phyloP scores from a whole-genome alignment of 2,797 vertebrate species.

The Alfaro cultratus region DNA sequence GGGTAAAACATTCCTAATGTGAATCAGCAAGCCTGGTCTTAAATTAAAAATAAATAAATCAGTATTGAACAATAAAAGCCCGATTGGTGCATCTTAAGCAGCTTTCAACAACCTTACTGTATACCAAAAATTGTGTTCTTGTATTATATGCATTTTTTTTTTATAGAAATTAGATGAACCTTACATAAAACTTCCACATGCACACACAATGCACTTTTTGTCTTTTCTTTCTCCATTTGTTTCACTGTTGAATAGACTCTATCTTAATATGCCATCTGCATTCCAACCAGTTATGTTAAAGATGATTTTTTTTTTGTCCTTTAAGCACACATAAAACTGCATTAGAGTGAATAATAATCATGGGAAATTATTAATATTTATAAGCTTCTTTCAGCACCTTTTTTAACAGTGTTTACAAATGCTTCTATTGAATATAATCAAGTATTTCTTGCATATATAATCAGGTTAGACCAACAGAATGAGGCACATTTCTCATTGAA shows the following conservation, averaged over 20 bases:
- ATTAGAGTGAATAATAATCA: conserved; percentile 46
- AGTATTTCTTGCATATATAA: conserved; percentile 52
- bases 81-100: neutral
- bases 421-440: conserved; percentile 49
- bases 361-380: conserved; percentile 16
- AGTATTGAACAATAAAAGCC: neutral
- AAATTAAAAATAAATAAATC: neutral
- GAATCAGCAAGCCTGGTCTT: neutral
- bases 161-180: neutral
- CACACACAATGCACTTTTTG: neutral
- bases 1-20: neutral
- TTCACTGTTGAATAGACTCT: conserved; percentile 8
- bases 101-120: neutral
- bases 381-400: conserved; percentile 51
- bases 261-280: conserved; percentile 22
- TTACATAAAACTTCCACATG: neutral
- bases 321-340: conserved; percentile 36
- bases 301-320: conserved; percentile 25
- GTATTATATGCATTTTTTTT: conserved; percentile 1
- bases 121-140: neutral
- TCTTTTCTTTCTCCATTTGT: neutral
- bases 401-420: conserved; percentile 70
- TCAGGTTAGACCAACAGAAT: conserved; percentile 65
- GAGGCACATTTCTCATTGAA: conserved; percentile 59
- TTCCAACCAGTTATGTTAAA: conserved; percentile 22